These are phyloP conservation scores for Anolis carolinensis DNA, from an alignment of 2,113 vertebrate species.

Conservation along the genomic window DNA sequence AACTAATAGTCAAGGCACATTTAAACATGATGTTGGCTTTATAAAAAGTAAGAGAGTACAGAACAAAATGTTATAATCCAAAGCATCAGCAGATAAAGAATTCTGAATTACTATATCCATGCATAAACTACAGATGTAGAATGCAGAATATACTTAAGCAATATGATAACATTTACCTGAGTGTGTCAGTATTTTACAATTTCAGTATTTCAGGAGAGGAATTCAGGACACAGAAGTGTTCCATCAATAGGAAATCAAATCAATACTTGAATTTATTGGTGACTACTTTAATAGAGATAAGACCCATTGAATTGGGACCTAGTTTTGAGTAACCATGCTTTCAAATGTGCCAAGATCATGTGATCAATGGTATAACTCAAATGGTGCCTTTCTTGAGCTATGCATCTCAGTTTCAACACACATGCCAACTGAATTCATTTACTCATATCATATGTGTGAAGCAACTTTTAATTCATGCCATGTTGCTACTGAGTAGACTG, in stretches of 20 bases:
- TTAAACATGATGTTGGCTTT: not conserved
- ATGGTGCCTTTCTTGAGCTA: not conserved
- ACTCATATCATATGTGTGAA: too few relatives aligned
- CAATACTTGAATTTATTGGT: not conserved
- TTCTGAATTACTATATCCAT: not conserved
- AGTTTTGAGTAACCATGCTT: not conserved
- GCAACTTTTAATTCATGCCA: not conserved
- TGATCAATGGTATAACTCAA: not conserved
- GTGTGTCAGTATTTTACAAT: not conserved
- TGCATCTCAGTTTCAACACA: not conserved
- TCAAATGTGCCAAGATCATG: not conserved
- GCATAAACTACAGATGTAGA: not conserved
- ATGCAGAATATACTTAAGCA: not conserved
- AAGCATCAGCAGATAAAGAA: not conserved
- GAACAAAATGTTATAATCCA: not conserved
- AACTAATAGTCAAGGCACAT: not conserved
- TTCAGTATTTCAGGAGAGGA: not conserved
- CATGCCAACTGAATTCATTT: not conserved
- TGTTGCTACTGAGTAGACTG: not conserved
- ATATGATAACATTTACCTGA: not conserved
- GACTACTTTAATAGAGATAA: not conserved
- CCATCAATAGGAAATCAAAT: not conserved
- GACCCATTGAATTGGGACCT: not conserved
- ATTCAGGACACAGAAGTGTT: not conserved
- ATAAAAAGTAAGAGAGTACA: not conserved